Percentiles rank a stretch among this genome's conserved stretches.
phyloP scores from a whole-genome alignment of 37 sponge, comb jelly and placozoan genomes.

The Eunapius fragilis region DNA sequence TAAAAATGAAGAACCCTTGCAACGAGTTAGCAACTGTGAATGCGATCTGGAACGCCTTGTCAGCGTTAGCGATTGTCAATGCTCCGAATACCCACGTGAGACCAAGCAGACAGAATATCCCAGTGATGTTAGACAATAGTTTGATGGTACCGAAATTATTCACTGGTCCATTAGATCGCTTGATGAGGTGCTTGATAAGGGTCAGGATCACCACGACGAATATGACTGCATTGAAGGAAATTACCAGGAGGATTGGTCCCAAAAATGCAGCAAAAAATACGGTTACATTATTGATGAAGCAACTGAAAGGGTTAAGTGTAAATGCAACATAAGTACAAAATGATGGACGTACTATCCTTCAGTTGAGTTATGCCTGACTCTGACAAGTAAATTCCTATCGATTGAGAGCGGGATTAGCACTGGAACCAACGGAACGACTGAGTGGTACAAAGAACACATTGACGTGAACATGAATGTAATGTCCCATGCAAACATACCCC shows the following conservation, averaged over 20 bases:
- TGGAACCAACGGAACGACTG: too few relatives aligned
- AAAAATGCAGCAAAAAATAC: conserved; percentile 47
- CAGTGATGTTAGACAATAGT: too few relatives aligned
- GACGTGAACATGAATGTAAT: too few relatives aligned
- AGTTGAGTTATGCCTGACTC: too few relatives aligned
- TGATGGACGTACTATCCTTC: too few relatives aligned
- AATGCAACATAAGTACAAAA: too few relatives aligned
- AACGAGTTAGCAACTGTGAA: conserved; percentile 42
- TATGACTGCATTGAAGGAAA: conserved; percentile 53
- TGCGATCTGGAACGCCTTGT: conserved; percentile 42
- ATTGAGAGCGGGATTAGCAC: too few relatives aligned
- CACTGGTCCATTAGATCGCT: too few relatives aligned
- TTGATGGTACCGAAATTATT: too few relatives aligned
- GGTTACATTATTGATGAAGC: conserved; percentile 51
- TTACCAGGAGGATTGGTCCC: conserved; percentile 34
- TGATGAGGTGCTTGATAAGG: too few relatives aligned
- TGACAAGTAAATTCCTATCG: too few relatives aligned
- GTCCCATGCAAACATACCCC: conserved; percentile 54
- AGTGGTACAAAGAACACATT: too few relatives aligned
- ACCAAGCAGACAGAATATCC: conserved; percentile 18
- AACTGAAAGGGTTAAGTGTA: conserved; percentile 22
- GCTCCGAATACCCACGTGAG: conserved; percentile 60
- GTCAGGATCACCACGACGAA: conserved; percentile 49
- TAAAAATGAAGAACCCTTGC: conserved; percentile 51
- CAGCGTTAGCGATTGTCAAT: conserved; percentile 19